Conservation (phyloP, 2,113 vertebrate genomes). For the Glaucomys volans region DNA sequence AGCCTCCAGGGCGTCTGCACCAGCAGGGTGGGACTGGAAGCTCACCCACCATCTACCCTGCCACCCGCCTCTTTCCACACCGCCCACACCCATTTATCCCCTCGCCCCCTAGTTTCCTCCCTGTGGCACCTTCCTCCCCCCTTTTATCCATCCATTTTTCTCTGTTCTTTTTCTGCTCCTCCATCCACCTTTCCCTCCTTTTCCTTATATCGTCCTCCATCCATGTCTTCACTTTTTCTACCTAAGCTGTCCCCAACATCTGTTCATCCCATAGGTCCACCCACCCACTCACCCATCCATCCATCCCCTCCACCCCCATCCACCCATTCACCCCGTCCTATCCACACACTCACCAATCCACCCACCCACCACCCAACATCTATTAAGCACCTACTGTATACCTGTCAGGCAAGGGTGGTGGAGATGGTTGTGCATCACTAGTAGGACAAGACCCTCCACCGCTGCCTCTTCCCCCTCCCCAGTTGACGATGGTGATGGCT, state of each 20-base stretch:
- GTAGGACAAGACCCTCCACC: not conserved
- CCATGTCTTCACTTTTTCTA: not conserved
- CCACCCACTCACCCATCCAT: rapidly evolving
- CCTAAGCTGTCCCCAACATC: not conserved
- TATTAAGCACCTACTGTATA: not conserved
- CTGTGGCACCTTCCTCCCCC: rapidly evolving
- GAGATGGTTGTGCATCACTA: rapidly evolving
- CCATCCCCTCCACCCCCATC: rapidly evolving
- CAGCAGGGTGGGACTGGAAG: not conserved
- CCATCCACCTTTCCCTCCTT: no score
- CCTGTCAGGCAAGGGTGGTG: not conserved
- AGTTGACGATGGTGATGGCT: constrained; percentile 97
- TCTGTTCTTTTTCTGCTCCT: not conserved
- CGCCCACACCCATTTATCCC: rapidly evolving
- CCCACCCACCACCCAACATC: not conserved
- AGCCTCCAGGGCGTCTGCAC: not conserved
- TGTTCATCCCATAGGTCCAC: rapidly evolving
- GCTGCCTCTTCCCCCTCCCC: not conserved
- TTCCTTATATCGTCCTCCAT: not conserved
- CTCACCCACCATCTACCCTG: rapidly evolving
- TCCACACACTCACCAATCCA: rapidly evolving
- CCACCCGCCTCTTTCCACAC: not conserved
- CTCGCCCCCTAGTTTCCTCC: rapidly evolving
- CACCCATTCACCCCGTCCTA: rapidly evolving
- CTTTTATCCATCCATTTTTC: no score